Percentiles rank a stretch among this genome's conserved stretches.
Conservation (phyloP, 92 coral and sea anemone genomes). For the Porites divaricata region DNA sequence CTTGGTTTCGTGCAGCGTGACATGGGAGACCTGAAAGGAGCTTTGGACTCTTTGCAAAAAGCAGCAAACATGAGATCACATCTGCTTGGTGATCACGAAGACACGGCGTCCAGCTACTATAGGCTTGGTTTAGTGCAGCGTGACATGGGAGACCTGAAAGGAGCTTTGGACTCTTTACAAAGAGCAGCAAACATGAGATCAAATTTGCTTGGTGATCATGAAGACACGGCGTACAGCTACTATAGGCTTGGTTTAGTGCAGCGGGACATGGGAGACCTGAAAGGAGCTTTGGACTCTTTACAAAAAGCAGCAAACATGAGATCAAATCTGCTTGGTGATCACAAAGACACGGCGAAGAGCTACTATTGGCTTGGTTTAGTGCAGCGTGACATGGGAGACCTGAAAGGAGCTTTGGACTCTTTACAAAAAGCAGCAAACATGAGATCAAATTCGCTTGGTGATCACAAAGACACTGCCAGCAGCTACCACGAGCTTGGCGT, state of each 20-base stretch:
- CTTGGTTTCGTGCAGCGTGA: too few relatives aligned
- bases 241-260: background rate
- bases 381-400: too few relatives aligned
- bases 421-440: background rate
- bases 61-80: too few relatives aligned
- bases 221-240: background rate
- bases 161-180: background rate
- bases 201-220: background rate
- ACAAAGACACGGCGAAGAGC: background rate
- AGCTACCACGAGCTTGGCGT: too few relatives aligned
- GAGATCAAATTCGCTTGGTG: background rate
- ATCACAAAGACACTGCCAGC: background rate
- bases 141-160: background rate
- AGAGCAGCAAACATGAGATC: background rate
- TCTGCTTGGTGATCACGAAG: too few relatives aligned
- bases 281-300: background rate
- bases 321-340: background rate
- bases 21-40: too few relatives aligned
- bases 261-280: background rate
- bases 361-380: background rate
- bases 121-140: too few relatives aligned
- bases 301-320: too few relatives aligned
- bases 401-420: background rate
- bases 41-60: too few relatives aligned
- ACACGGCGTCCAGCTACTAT: too few relatives aligned